Evolutionary conservation across 2,797 vertebrate genomes (phyloP).

Genomic region (Simalia tracyae): DNA sequence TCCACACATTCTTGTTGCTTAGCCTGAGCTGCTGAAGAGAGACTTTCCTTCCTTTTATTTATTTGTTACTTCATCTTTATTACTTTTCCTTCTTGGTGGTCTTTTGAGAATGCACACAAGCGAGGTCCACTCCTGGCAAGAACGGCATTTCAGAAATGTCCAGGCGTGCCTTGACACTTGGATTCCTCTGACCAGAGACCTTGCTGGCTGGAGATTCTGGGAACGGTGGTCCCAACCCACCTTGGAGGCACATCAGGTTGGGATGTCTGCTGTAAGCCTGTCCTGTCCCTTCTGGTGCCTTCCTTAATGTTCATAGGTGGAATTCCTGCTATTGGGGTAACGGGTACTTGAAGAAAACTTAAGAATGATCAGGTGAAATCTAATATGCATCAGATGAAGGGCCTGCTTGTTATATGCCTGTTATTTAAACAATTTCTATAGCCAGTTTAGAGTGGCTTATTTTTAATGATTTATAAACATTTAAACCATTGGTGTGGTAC

Average conservation of each 20-base stretch:
- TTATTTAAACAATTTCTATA: neutral
- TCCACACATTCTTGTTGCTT: neutral
- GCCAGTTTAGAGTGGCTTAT: too few species aligned
- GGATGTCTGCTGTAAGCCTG: neutral
- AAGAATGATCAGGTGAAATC: neutral
- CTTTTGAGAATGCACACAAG: too few species aligned
- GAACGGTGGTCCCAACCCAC: too few species aligned
- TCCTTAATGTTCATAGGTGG: neutral
- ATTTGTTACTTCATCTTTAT: too few species aligned
- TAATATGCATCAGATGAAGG: neutral
- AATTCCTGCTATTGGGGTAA: neutral
- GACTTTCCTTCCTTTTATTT: neutral
- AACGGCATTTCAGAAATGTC: neutral
- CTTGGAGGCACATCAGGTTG: neutral
- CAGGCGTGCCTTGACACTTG: neutral
- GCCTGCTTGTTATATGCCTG: neutral
- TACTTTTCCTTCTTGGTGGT: too few species aligned
- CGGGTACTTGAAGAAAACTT: neutral
- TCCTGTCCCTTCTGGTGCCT: neutral
- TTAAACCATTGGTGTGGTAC: fast-evolving
- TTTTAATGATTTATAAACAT: too few species aligned
- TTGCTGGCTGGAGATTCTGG: too few species aligned
- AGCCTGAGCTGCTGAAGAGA: neutral
- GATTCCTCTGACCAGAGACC: too few species aligned
- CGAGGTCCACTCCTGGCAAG: neutral